phyloP scores from a whole-genome alignment of 2,113 vertebrate species.

The Centrocercus urophasianus region DNA sequence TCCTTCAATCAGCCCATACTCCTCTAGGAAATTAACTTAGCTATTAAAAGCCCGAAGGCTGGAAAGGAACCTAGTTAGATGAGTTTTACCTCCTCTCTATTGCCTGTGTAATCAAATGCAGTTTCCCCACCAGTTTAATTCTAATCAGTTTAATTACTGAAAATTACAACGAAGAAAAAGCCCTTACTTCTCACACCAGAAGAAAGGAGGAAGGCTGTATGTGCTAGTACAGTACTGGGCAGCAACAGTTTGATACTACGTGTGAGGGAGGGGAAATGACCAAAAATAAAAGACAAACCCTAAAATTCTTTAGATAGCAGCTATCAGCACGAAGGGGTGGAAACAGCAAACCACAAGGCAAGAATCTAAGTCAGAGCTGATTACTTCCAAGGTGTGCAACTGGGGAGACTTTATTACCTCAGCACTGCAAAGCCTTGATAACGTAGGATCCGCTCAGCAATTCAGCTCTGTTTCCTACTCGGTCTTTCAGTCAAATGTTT shows the following conservation, averaged over 20 bases:
- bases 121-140: constrained; percentile 68
- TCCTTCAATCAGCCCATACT: constrained; percentile 63
- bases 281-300: background rate
- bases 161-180: constrained; percentile 1
- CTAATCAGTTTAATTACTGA: constrained; percentile 72
- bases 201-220: constrained; percentile 15
- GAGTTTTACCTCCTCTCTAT: constrained; percentile 61
- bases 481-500: background rate
- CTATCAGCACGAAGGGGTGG: background rate
- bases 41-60: constrained; percentile 71
- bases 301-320: background rate
- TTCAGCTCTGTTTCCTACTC: background rate
- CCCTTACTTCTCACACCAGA: background rate
- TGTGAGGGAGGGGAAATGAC: background rate
- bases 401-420: background rate
- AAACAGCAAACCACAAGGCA: background rate
- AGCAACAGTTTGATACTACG: background rate
- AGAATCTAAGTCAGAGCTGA: background rate
- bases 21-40: constrained; percentile 71
- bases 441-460: background rate
- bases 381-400: background rate
- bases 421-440: background rate
- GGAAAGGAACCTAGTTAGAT: constrained; percentile 62
- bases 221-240: background rate
- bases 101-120: constrained; percentile 67